phyloP scores from a whole-genome alignment of 2,888 invertebrate species.

The Megastigmus dorsalis region DNA sequence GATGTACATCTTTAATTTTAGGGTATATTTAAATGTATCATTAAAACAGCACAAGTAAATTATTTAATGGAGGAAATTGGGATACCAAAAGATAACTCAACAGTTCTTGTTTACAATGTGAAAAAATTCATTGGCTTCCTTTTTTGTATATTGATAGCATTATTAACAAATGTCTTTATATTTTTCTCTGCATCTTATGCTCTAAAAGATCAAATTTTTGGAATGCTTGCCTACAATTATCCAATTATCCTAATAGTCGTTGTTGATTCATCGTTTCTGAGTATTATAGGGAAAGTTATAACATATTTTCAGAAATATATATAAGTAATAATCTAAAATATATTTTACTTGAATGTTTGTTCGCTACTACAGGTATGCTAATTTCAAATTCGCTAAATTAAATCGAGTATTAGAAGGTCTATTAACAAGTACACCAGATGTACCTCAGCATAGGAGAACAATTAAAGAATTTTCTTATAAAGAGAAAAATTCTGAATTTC shows the following conservation, averaged over 20 bases:
- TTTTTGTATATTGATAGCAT: background rate
- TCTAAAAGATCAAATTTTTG: background rate
- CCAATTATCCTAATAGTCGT: slow-evolving; percentile 19
- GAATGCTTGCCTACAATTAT: background rate
- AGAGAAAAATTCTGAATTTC: too few species aligned
- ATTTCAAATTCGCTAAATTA: slow-evolving; percentile 29
- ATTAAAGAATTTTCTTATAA: background rate
- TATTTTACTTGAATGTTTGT: too few species aligned
- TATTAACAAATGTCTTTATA: background rate
- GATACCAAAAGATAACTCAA: slow-evolving; percentile 20
- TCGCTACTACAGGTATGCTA: slow-evolving; percentile 7
- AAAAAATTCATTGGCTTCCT: background rate
- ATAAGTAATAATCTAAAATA: too few species aligned
- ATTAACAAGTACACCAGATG: slow-evolving; percentile 17
- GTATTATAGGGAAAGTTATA: slow-evolving; percentile 34
- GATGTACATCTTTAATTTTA: too few species aligned
- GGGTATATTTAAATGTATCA: slow-evolving; percentile 26
- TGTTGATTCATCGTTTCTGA: slow-evolving; percentile 25
- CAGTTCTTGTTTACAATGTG: background rate
- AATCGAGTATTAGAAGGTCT: slow-evolving; percentile 17
- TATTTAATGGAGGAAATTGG: slow-evolving; percentile 20
- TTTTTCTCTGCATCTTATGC: background rate
- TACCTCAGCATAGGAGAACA: slow-evolving; percentile 8
- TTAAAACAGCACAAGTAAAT: background rate
- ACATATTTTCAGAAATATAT: too few species aligned